Evolutionary conservation across 2,113 vertebrate species (phyloP), one percentile per base, ranked within the genome.

Genomic region (Elanus axillaris): DNA sequence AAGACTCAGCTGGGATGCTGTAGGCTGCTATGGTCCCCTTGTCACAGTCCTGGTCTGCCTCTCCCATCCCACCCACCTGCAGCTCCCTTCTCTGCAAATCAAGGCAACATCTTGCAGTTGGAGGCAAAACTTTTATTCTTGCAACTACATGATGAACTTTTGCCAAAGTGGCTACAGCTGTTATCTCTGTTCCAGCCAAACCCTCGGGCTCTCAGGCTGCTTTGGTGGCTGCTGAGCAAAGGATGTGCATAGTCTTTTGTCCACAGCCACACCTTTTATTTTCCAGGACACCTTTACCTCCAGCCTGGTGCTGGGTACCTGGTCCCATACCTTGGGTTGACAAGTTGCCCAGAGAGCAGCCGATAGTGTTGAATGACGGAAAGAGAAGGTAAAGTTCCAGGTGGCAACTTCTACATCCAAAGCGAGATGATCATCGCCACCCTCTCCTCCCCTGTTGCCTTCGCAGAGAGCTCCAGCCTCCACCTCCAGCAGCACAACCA

Each of bases 51-150:
- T 45, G 31, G 19, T 40, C 69, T 68, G 45, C 81, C 48, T 90
- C 40, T 82, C 74, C 84, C 53, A 15, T 17, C 90, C 90, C 81
- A 73, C 48, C 31, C 1, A 0, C 68, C 26, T 40, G n/a, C 76
- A 86, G 71, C 16, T 82, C 73, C 60, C 27, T 64, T n/a, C 85
- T 73, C 77, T 68, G 36, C 31, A 64, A 81, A 81, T 36, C 82
- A 47, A 79, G 74, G 36, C 59, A 69, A n/a, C 7, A 3, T 13
- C 81, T 40, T 62, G 29, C 69, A 78, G 11, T 11, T 73, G 45
- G 42, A 87, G 53, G 77, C 69, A 79, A 82, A 92, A 93, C 27
- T 27, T 97, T 97, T 91, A 95, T 97, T 96, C 53, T 82, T 82
- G 45, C 84, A 95, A 45, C 48, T 87, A 34, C 40, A 52, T 0